Base-by-base conservation (phyloP, 2,113 vertebrate genomes). In the Spermophilus dauricus region DNA sequence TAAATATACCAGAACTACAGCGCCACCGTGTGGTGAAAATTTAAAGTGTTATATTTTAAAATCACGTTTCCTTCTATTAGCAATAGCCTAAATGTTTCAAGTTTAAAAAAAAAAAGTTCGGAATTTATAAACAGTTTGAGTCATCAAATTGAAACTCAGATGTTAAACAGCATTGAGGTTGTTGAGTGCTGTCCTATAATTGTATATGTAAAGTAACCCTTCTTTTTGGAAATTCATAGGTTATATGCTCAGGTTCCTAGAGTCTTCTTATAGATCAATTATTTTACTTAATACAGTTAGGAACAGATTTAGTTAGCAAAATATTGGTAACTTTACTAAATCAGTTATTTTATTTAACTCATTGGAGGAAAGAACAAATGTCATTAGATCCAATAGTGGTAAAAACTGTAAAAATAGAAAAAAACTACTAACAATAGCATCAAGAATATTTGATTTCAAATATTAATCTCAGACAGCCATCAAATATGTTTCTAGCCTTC, bases 11-110 rank as follows among this genome's bases (percentile, higher is more conserved):
- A 96, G 96, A 92, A 56, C 95, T 82, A 77, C 14, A 98, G 97
- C 96, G 82, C 98, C 98, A 97, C 96, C 61, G 70, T 97, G 98
- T 98, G 98, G 97, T 94, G 16, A 86, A 97, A 97, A 34, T 75
- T 94, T 16, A 86, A 97, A 97, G 37, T 75, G 89, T 87, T 94
- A 30, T 32, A 96, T 81, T 92, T 92, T 87, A 86, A 75, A 97
- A 77, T 22, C 75, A 69, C 26, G 56, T 63, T 80, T 94, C 17
- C 63, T 18, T 94, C 82, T 30, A 88, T 56, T 37, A 85, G 26
- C 37, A 89, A 75, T 78, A 72, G 84, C 4, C 30, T 73, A 80
- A 81, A 20, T 77, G 8, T 73, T 81, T 63, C 22, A 89, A 96
- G 77, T 89, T 89, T 58, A 22, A 22, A 58, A 67, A 96, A 91